Evolutionary conservation across 2,888 invertebrate genomes (phyloP).

Genomic region (Dusona sp.): DNA sequence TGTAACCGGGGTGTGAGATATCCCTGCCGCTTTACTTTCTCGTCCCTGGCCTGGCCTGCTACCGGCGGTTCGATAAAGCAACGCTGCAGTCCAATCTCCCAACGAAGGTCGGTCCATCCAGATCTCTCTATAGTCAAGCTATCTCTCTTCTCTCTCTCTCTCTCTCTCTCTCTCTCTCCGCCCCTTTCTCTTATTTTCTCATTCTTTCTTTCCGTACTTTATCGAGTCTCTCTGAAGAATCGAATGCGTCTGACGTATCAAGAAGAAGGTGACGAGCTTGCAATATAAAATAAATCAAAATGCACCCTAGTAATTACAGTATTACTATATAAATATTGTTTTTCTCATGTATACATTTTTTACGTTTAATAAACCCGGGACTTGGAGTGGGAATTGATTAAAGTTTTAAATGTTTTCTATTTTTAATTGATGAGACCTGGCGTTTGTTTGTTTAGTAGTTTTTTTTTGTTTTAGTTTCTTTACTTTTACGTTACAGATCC

Average conservation of each 20-base stretch:
- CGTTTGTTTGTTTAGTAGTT: neutral
- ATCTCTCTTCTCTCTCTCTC: neutral
- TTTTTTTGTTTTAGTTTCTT: too few relatives aligned
- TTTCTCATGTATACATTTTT: neutral
- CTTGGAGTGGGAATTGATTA: neutral
- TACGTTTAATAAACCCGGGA: neutral
- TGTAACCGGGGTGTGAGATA: slow-evolving; percentile 37
- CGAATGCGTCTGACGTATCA: slow-evolving; percentile 31
- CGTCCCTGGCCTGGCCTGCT: slow-evolving; percentile 78
- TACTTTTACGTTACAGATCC: too few relatives aligned
- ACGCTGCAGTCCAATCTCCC: slow-evolving; percentile 74
- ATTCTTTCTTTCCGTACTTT: slow-evolving; percentile 1
- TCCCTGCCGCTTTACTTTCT: slow-evolving; percentile 38
- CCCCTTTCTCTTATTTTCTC: neutral
- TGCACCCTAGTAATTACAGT: neutral
- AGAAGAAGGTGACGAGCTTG: neutral
- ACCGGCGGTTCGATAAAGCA: slow-evolving; percentile 80
- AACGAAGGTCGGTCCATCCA: slow-evolving; percentile 76
- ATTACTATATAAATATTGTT: neutral
- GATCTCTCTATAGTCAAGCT: slow-evolving; percentile 15
- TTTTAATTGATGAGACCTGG: neutral
- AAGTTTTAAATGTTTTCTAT: neutral
- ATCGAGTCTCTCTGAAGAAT: slow-evolving; percentile 63
- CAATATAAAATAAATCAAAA: slow-evolving; percentile 2
- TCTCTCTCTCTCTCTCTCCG: neutral